These are phyloP conservation scores for Drosophila erecta DNA, from an alignment of 1,140 invertebrate genomes.

Conservation along the genomic window DNA sequence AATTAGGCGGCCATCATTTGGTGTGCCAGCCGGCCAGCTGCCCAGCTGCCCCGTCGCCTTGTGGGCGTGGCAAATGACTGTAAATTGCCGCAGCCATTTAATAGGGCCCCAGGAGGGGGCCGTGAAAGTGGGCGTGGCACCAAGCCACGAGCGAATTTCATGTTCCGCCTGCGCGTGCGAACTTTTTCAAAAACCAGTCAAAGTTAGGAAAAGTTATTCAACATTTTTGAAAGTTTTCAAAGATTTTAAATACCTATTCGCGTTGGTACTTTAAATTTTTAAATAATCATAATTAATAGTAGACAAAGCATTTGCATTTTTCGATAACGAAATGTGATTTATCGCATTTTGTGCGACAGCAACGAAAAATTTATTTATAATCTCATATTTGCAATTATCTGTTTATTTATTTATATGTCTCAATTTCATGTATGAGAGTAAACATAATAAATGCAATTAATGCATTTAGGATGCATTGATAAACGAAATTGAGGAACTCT, in stretches of 20 bases:
- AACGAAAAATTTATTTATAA: not conserved
- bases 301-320: no score
- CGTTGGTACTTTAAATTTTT: not conserved
- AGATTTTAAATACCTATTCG: not conserved
- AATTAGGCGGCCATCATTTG: constrained; percentile 67
- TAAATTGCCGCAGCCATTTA: constrained; percentile 73
- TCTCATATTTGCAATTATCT: not conserved
- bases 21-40: constrained; percentile 5
- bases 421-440: no score
- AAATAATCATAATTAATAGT: not conserved
- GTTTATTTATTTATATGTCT: no score
- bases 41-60: constrained; percentile 3
- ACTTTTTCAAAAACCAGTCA: not conserved
- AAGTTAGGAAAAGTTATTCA: not conserved
- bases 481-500: no score
- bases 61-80: constrained; percentile 71
- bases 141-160: constrained; percentile 36
- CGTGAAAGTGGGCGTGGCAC: constrained; percentile 16
- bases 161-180: constrained; percentile 1
- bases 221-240: not conserved
- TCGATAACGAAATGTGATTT: not conserved
- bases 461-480: no score
- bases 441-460: no score
- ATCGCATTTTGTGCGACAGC: not conserved
- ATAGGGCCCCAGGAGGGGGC: constrained; percentile 31